Evolutionary conservation across 2,113 vertebrate genomes (phyloP).

Genomic region (Stegostoma tigrinum): DNA sequence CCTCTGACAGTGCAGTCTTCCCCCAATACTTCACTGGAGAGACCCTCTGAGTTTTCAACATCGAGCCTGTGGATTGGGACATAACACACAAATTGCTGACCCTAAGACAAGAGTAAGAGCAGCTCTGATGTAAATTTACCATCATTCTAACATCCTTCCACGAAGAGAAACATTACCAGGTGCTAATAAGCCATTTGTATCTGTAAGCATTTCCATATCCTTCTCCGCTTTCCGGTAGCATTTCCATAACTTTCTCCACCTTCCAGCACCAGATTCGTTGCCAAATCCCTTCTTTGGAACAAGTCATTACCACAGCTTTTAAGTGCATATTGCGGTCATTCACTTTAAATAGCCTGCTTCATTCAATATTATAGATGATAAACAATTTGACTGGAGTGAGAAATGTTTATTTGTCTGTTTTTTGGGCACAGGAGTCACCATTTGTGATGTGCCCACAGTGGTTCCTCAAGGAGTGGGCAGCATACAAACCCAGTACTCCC

Average conservation of each 20-base stretch:
- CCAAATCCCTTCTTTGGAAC: not conserved
- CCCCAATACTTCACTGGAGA: too few relatives aligned
- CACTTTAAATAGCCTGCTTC: not conserved
- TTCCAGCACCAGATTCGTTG: not conserved
- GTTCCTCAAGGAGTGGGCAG: too few relatives aligned
- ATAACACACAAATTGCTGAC: too few relatives aligned
- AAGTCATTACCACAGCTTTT: not conserved
- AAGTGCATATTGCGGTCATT: not conserved
- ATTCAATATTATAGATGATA: not conserved
- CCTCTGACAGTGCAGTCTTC: too few relatives aligned
- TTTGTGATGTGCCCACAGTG: too few relatives aligned
- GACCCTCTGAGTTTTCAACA: too few relatives aligned
- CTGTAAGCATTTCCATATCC: not conserved
- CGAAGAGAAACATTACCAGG: not conserved
- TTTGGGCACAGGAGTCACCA: too few relatives aligned
- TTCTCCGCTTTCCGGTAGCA: not conserved
- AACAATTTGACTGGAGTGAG: not conserved
- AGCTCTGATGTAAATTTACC: not conserved
- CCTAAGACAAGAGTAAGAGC: not conserved
- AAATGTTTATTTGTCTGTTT: too few relatives aligned
- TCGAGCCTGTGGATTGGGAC: too few relatives aligned
- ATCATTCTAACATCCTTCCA: not conserved
- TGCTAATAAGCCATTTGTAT: not conserved
- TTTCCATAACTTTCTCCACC: too few relatives aligned
- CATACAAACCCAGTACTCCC: too few relatives aligned